Percentiles rank a stretch among this genome's conserved stretches.
Evolutionary conservation across 2,113 vertebrate genomes (phyloP).

Genomic region (Charina bottae): DNA sequence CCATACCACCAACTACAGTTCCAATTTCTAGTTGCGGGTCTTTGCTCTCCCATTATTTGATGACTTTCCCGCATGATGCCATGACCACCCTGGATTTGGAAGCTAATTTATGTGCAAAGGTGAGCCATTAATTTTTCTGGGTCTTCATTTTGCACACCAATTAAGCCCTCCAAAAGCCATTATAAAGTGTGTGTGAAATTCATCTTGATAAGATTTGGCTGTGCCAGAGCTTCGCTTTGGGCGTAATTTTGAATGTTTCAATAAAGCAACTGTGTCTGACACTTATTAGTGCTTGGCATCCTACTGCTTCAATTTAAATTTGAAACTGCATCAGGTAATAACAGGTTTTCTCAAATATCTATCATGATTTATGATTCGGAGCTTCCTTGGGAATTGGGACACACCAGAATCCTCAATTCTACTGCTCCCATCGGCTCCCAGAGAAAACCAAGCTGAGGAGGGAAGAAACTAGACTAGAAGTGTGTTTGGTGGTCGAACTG

Average conservation of each 20-base stretch:
- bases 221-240: background rate
- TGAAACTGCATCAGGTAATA: background rate
- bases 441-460: conserved; percentile 9
- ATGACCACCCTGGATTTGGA: background rate
- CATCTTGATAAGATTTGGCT: conserved; percentile 12
- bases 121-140: background rate
- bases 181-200: conserved; percentile 2
- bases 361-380: background rate
- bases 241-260: conserved; percentile 19
- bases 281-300: conserved; percentile 10
- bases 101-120: background rate
- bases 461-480: conserved; percentile 24
- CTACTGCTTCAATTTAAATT: background rate
- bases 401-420: conserved; percentile 50
- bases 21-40: background rate
- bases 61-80: background rate
- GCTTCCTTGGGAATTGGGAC: conserved; percentile 32
- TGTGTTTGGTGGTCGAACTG: background rate
- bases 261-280: background rate
- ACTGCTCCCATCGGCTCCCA: conserved; percentile 27
- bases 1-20: background rate
- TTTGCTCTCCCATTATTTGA: background rate
- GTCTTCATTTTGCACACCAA: background rate
- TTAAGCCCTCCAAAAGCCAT: background rate
- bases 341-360: background rate